A percentile compares a stretch with the other conserved stretches of the same genome.
Evolutionary conservation across 2,113 vertebrate species (phyloP).

Genomic region (Xyrauchen texanus): DNA sequence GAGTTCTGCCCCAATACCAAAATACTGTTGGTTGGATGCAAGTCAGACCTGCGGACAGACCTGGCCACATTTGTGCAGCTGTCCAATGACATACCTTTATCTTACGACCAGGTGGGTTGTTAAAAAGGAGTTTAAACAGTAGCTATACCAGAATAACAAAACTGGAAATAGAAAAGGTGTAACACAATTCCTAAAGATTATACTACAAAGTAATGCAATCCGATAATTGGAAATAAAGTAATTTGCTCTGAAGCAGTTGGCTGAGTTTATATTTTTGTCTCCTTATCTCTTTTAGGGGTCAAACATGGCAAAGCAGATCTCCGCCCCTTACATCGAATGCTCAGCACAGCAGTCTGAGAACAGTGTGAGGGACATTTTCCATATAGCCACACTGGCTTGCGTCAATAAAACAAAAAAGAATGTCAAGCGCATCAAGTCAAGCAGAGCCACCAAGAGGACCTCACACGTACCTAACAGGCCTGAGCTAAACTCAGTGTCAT

Average conservation of each 20-base stretch:
- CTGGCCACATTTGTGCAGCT: slow-evolving; percentile 85
- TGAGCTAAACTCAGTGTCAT: slow-evolving; percentile 78
- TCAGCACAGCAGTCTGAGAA: slow-evolving; percentile 90
- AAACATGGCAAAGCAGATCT: slow-evolving; percentile 89
- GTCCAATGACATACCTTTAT: slow-evolving; percentile 85
- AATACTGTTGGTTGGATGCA: slow-evolving; percentile 89
- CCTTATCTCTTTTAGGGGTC: slow-evolving; percentile 74
- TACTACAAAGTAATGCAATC: background rate
- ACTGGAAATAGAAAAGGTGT: no score
- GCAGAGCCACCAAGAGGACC: slow-evolving; percentile 83
- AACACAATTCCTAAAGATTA: background rate
- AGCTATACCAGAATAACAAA: background rate
- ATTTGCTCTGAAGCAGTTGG: background rate
- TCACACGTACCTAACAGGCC: slow-evolving; percentile 83
- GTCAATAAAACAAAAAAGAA: slow-evolving; percentile 88
- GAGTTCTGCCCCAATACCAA: slow-evolving; percentile 92
- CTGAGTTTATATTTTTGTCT: background rate
- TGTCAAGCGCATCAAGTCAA: slow-evolving; percentile 85
- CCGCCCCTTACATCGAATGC: slow-evolving; percentile 89
- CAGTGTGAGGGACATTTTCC: slow-evolving; percentile 92
- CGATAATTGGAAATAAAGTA: background rate
- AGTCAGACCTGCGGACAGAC: slow-evolving; percentile 87
- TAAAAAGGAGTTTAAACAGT: background rate
- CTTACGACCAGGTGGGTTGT: slow-evolving; percentile 85
- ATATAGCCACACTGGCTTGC: slow-evolving; percentile 88